Evolutionary conservation across 2,888 invertebrate genomes (phyloP).

Genomic region (Scaptomyza parva): DNA sequence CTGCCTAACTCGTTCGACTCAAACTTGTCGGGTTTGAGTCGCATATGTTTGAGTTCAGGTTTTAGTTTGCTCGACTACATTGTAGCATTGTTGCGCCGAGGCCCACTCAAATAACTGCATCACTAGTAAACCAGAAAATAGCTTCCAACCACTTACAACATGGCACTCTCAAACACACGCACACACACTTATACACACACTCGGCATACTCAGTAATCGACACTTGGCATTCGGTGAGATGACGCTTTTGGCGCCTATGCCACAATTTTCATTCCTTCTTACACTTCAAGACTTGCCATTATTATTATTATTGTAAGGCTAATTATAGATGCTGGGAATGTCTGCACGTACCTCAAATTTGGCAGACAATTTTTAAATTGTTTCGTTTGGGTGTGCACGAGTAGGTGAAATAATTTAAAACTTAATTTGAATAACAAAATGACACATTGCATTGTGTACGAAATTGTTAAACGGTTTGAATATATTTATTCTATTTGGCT

Average conservation of each 20-base stretch:
- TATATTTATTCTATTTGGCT: not conserved
- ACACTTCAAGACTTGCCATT: conserved; percentile 1
- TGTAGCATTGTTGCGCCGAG: conserved; percentile 44
- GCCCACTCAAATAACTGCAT: conserved; percentile 27
- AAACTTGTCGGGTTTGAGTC: conserved; percentile 11
- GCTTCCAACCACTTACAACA: conserved; percentile 3
- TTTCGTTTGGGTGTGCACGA: not conserved
- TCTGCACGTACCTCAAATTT: not conserved
- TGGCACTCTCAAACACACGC: not conserved
- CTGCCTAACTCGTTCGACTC: conserved; percentile 34
- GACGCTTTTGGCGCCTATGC: conserved; percentile 35
- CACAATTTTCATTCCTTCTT: conserved; percentile 4
- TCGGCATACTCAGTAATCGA: not conserved
- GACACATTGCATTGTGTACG: not conserved
- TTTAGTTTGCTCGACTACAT: conserved; percentile 23
- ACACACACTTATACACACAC: too few species aligned
- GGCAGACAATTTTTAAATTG: conserved; percentile 1
- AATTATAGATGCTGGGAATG: not conserved
- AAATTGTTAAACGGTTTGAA: not conserved
- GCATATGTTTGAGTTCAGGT: conserved; percentile 6
- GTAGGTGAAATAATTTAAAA: not conserved
- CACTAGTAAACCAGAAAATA: conserved; percentile 18
- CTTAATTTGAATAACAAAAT: not conserved
- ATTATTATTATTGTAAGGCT: not conserved
- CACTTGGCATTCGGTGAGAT: conserved; percentile 4